Evolutionary conservation across 2,888 invertebrate species (phyloP), one percentile per base, ranked within the genome.

Genomic region (Leptinotarsa tumamoca): DNA sequence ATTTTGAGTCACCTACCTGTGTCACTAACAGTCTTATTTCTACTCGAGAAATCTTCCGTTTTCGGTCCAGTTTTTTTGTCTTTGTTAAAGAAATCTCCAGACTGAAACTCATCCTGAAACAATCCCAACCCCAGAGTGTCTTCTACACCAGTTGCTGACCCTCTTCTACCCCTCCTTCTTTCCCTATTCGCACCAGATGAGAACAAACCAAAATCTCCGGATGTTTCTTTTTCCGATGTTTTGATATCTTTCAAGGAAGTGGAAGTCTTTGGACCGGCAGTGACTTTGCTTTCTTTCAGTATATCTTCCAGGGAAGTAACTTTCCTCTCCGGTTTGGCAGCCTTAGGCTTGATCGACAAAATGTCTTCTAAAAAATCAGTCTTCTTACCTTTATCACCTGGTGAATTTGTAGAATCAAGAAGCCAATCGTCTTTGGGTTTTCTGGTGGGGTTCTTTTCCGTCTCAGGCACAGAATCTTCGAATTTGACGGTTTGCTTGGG

Each of bases 121-220:
- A 89, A 88, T 52, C 92, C 92, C 73, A 92, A 87, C 27, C 92
- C 92, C 74, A 92, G 86, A 78, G 91, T 90, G 84, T 92, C 92
- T 70, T 91, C 89, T 67, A 91, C 83, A 78, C 89, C 86, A n/a
- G 83, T 80, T 13, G 79, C 80, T 7, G 82, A 83, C 21, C 82
- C 77, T 75, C 83, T 80, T 52, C 87, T 81, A 51, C 84, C 81
- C 74, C 87, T 83, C 73, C 88, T 81, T 49, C 85, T 58, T 23
- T 58, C 58, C 15, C 50, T 67, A 54, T 23, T 27, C 5, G 43
- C 17, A 72, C n/a, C 52, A 27, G 66, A 51, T 27, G 33, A 50
- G 4, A 67, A 74, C 33, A 68, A 58, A 61, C 76, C 72, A 71
- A 77, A 77, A 50, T 73, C 76, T 43, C 76, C 15, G 13, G 63